Base-by-base conservation (phyloP, 1,140 invertebrate species). In the Forficula auricularia region DNA sequence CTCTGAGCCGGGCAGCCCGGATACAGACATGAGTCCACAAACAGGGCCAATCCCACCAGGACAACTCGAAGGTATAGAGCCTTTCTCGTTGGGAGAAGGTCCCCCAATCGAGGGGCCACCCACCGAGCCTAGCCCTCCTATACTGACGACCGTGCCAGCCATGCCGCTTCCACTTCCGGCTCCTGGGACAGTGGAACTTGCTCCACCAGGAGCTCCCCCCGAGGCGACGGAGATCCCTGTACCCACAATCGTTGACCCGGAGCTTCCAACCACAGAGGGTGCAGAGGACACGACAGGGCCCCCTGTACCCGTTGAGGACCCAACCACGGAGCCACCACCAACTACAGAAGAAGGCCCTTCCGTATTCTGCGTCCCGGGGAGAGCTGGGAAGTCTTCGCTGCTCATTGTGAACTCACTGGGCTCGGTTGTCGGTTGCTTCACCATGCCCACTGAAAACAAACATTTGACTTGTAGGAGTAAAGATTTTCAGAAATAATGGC, bases 331-430 rank as follows among this genome's bases (percentile, higher is more conserved):
- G 22, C 22, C 10, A 16, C 42, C n/a, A 15, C 49, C 42, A 42
- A 34, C 34, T 30, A 32, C 14, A n/a, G 43, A 40, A 38, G 49
- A 39, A 42, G 61, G 45, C 14, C 43, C 48, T 32, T 43, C 44
- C n/a, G 44, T 30, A 10, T 45, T 64, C 51, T 64, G 61, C 19
- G 72, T 67, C 19, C 76, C 77, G 38, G 77, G 95, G 62, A 98
- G 70, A 57, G 95, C 94, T 49, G 94, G 94, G 67, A 98, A 98
- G 65, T 98, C 95, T 69, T 98, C 94, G 50, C 81, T 87, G 52
- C 89, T 92, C 77, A 98, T 96, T 50, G 85, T 88, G 66, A 97
- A 98, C 64, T 96, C 92, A 54, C 78, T 87, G 51, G 85, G 73
- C 63, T 91, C 85, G 20, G 82, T 77, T 54, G 82, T 82, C 45